phyloP scores from a whole-genome alignment of 2,888 invertebrate genomes.

The Scaptodrosophila latifasciaeformis region DNA sequence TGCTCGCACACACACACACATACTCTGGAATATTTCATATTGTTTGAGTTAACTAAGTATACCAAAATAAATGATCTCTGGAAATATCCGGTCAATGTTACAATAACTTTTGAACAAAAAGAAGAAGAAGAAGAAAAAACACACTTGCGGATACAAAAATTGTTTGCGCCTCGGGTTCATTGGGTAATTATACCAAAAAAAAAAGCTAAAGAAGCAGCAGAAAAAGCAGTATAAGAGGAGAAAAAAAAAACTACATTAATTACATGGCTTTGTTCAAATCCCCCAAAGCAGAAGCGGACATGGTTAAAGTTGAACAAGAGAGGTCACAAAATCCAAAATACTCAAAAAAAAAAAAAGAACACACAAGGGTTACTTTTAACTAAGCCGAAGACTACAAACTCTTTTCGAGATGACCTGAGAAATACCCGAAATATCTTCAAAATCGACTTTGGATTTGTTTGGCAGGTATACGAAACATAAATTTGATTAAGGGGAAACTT shows the following conservation, averaged over 20 bases:
- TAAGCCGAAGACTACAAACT: no score
- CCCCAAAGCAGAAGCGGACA: neutral
- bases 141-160: no score
- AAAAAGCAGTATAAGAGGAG: no score
- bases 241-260: no score
- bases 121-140: no score
- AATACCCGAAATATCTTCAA: no score
- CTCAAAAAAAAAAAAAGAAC: neutral
- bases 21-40: neutral
- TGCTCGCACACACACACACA: no score
- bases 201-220: no score
- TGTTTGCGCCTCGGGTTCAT: neutral
- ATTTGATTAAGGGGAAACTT: no score
- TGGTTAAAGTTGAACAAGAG: neutral
- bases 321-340: neutral
- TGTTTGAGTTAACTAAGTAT: neutral
- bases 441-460: no score
- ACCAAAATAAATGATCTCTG: neutral
- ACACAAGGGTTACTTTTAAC: neutral
- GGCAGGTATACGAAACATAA: no score
- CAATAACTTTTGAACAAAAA: neutral
- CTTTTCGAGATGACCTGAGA: no score
- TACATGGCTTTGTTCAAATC: constrained; percentile 2
- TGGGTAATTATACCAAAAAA: neutral
- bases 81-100: neutral